These are phyloP conservation scores for Sesamia inferens DNA, from an alignment of 2,888 invertebrate species.

Conservation along the genomic window DNA sequence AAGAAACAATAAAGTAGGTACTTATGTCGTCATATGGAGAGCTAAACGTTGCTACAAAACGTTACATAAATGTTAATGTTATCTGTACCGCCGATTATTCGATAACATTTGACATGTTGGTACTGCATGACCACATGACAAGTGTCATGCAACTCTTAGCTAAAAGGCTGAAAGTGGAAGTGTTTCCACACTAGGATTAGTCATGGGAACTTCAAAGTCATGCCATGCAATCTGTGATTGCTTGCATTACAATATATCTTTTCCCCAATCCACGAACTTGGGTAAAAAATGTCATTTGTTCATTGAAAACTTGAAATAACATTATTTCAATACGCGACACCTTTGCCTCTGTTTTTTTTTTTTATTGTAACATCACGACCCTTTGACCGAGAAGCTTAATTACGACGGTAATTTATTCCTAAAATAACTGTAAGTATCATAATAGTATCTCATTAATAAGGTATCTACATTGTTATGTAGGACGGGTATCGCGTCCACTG, in stretches of 20 bases:
- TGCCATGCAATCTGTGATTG: slow-evolving; percentile 35
- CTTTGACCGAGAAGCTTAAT: slow-evolving; percentile 22
- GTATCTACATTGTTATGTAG: slow-evolving; percentile 54
- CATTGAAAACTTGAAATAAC: background rate
- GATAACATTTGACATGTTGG: slow-evolving; percentile 45
- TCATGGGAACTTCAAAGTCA: slow-evolving; percentile 35
- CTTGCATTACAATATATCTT: slow-evolving; percentile 3
- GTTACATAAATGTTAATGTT: slow-evolving; percentile 48
- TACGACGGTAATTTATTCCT: slow-evolving; percentile 34
- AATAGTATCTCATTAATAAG: slow-evolving; percentile 28
- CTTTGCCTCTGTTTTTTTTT: background rate
- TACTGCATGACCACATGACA: slow-evolving; percentile 28
- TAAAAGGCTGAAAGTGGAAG: slow-evolving; percentile 26
- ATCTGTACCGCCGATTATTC: slow-evolving; percentile 39
- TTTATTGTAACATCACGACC: slow-evolving; percentile 3
- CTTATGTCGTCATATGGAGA: slow-evolving; percentile 42
- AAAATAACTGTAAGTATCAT: slow-evolving; percentile 53
- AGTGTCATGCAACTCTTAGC: slow-evolving; percentile 45
- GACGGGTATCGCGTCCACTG: slow-evolving; percentile 56
- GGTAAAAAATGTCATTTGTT: background rate
- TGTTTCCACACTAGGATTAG: slow-evolving; percentile 12
- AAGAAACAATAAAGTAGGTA: slow-evolving; percentile 49
- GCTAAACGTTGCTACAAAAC: slow-evolving; percentile 36
- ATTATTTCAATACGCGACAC: slow-evolving; percentile 1
- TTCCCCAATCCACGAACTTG: background rate